Conservation (phyloP, 2,113 vertebrate species). For the Loxodonta africana region DNA sequence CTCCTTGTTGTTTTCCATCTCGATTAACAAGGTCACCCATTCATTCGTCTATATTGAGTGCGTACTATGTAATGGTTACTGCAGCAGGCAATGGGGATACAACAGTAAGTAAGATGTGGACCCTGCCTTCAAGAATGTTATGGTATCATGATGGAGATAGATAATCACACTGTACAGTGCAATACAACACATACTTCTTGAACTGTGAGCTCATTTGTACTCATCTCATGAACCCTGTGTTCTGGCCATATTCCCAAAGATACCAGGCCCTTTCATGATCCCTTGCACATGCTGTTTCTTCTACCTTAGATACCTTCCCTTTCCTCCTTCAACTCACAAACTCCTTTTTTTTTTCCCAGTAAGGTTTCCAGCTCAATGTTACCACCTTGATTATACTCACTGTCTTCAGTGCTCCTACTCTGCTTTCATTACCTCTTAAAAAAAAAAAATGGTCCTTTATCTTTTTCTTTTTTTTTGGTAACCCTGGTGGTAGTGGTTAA, state of each 20-base stretch:
- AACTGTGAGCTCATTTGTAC: neutral
- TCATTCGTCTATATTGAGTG: neutral
- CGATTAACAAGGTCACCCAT: neutral
- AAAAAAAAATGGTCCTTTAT: neutral
- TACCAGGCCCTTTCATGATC: neutral
- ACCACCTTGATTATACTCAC: neutral
- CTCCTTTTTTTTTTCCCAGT: neutral
- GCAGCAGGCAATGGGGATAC: neutral
- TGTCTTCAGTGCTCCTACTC: neutral
- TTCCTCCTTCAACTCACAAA: neutral
- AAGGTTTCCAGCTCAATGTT: neutral
- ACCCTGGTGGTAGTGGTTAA: too few species aligned
- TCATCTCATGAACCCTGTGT: neutral
- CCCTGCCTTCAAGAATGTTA: neutral
- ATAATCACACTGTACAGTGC: neutral
- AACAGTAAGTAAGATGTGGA: neutral
- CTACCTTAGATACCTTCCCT: neutral
- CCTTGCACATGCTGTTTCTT: neutral
- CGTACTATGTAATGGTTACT: neutral
- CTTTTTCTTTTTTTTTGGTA: neutral
- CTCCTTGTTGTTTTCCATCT: neutral
- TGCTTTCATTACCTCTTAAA: neutral
- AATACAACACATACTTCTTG: neutral
- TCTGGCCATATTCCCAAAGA: neutral
- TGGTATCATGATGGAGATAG: neutral